A percentile compares a stretch with the other conserved stretches of the same genome.
Conservation (phyloP, 2,113 vertebrate species). For the Nesogale talazaci region DNA sequence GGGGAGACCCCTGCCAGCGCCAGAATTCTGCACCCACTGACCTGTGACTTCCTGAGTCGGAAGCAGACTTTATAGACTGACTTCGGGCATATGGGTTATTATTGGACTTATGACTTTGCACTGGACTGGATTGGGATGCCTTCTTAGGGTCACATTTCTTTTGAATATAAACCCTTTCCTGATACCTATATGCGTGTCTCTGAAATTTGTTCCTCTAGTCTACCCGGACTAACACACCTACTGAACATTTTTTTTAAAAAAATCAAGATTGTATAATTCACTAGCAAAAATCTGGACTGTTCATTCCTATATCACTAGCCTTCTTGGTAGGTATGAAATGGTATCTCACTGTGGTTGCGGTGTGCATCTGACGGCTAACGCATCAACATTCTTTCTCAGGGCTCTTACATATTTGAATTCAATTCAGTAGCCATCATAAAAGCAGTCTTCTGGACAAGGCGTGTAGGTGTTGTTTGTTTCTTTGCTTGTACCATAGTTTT, state of each 20-base stretch:
- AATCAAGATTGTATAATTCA: neutral
- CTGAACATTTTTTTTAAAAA: neutral
- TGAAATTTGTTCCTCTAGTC: no score
- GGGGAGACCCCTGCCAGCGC: no score
- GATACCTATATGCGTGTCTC: no score
- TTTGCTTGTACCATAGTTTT: neutral
- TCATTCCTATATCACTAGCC: neutral
- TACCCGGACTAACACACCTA: no score
- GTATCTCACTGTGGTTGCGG: neutral
- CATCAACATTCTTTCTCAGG: neutral
- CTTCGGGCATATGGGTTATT: no score
- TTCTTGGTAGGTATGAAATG: neutral
- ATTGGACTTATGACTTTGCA: no score
- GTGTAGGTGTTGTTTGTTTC: neutral
- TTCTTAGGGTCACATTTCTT: no score
- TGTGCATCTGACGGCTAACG: neutral
- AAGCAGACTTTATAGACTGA: no score
- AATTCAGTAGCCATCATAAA: neutral
- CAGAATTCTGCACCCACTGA: no score
- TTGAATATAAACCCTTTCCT: no score
- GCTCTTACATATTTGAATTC: neutral
- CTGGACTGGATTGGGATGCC: no score
- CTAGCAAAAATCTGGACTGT: neutral
- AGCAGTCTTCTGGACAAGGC: neutral
- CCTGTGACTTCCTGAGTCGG: no score